Evolutionary conservation across 64 coral and sea anemone species (phyloP).

Genomic region (Cladopsammia gracilis): DNA sequence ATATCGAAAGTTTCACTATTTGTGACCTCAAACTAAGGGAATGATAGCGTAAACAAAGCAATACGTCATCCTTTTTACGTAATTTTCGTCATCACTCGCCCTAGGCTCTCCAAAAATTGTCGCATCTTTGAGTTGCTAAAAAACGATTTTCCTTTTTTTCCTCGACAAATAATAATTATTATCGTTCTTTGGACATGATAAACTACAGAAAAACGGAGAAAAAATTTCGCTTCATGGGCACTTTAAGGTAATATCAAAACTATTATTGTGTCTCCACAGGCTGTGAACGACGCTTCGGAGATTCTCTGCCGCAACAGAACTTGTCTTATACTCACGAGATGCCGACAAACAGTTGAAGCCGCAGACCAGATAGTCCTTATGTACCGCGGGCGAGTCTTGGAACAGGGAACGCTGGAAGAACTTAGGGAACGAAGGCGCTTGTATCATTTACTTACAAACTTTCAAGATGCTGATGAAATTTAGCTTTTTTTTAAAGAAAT

Average conservation of each 20-base stretch:
- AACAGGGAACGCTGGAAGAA: slow-evolving; percentile 75
- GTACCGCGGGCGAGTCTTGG: slow-evolving; percentile 83
- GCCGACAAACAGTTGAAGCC: slow-evolving; percentile 56
- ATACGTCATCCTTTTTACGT: too few relatives aligned
- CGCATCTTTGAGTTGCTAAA: too few relatives aligned
- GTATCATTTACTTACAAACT: slow-evolving; percentile 40
- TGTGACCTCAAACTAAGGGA: too few relatives aligned
- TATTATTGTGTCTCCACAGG: slow-evolving; percentile 45
- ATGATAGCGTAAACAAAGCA: too few relatives aligned
- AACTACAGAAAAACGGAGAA: too few relatives aligned
- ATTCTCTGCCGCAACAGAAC: slow-evolving; percentile 71
- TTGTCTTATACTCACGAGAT: slow-evolving; percentile 74
- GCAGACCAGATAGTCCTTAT: slow-evolving; percentile 83
- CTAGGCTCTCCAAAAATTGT: too few relatives aligned
- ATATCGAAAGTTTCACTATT: too few relatives aligned
- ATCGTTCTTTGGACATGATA: too few relatives aligned
- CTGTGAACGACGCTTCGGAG: slow-evolving; percentile 54
- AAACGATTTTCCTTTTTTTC: too few relatives aligned
- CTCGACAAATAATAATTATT: too few relatives aligned
- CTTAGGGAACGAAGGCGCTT: slow-evolving; percentile 39
- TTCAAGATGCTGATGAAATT: neutral
- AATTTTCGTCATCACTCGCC: too few relatives aligned
- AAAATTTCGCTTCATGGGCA: too few relatives aligned
- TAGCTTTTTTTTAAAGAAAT: neutral
- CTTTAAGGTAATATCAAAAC: neutral